phyloP scores from a whole-genome alignment of 1,140 invertebrate genomes.

The Bombus huntii region DNA sequence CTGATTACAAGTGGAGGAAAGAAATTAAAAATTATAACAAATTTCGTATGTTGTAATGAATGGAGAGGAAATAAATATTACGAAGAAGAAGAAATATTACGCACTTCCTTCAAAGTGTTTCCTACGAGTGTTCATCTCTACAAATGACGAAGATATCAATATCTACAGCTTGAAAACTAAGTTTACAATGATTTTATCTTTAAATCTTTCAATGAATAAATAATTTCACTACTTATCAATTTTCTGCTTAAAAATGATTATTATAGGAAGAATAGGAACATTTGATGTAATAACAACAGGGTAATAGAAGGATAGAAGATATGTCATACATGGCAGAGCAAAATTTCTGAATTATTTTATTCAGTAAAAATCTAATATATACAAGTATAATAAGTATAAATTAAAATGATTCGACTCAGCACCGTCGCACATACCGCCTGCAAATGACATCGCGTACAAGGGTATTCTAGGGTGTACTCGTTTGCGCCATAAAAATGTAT shows the following conservation, averaged over 20 bases:
- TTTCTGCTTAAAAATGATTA: not conserved
- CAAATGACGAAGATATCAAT: not conserved
- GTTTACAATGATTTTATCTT: not conserved
- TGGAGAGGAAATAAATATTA: too few relatives aligned
- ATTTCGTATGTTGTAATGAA: too few relatives aligned
- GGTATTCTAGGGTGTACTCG: not conserved
- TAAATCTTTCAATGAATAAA: not conserved
- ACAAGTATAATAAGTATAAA: constrained; percentile 77
- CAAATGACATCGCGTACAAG: constrained; percentile 52
- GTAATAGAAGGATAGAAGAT: not conserved
- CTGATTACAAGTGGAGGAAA: too few relatives aligned
- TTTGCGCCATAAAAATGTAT: constrained; percentile 6
- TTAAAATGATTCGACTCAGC: constrained; percentile 77
- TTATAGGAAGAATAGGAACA: not conserved
- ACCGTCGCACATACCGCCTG: constrained; percentile 72
- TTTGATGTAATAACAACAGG: not conserved
- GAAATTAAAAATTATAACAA: too few relatives aligned
- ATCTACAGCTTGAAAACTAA: not conserved
- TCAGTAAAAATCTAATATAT: constrained; percentile 80
- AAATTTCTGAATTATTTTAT: constrained; percentile 73
- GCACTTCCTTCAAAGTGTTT: not conserved
- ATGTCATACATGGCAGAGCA: not conserved
- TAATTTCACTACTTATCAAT: not conserved
- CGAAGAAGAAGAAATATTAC: too few relatives aligned
- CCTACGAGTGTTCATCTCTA: not conserved